Conservation (phyloP, 2,797 vertebrate species). For the Bradypodion ventrale region DNA sequence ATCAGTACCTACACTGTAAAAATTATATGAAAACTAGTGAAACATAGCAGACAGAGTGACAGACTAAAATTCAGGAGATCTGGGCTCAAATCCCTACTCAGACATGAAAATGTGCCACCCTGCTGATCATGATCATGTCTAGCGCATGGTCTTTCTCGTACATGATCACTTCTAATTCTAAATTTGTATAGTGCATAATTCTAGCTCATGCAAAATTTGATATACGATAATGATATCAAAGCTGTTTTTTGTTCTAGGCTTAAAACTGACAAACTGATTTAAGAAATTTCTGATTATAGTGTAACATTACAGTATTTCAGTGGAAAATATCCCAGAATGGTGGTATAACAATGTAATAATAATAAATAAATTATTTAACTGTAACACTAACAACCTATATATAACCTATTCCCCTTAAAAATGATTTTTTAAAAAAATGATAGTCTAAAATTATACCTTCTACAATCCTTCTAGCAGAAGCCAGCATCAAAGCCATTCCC, state of each 20-base stretch:
- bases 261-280: neutral
- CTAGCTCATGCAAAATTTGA: neutral
- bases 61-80: too few relatives aligned
- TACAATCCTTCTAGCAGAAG: slow-evolving; percentile 77
- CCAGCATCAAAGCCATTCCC: slow-evolving; percentile 79
- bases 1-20: neutral
- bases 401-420: neutral
- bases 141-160: neutral
- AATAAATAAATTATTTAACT: too few relatives aligned
- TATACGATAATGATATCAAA: neutral
- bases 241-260: neutral
- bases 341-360: too few relatives aligned
- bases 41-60: too few relatives aligned
- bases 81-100: too few relatives aligned
- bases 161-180: neutral
- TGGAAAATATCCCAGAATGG: too few relatives aligned
- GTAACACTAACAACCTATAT: neutral
- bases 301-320: too few relatives aligned
- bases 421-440: neutral
- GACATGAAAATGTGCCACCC: too few relatives aligned
- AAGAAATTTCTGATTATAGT: neutral
- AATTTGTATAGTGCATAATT: neutral
- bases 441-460: slow-evolving; percentile 72
- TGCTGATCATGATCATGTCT: neutral
- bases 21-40: too few relatives aligned